phyloP scores from a whole-genome alignment of 2,888 invertebrate genomes.

The Lydus trimaculatus region DNA sequence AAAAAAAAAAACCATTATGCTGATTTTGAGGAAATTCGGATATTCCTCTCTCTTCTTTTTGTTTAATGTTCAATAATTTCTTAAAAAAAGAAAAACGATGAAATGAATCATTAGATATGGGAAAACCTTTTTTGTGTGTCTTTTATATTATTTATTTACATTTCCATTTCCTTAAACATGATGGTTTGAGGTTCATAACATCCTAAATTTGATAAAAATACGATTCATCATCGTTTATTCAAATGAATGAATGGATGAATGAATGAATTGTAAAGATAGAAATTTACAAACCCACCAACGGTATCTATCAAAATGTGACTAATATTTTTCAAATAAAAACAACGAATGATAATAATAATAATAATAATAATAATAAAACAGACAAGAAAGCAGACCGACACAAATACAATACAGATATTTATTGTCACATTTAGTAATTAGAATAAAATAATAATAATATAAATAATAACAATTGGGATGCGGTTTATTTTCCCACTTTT shows the following conservation, averaged over 20 bases:
- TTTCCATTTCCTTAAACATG: not conserved
- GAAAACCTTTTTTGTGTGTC: not conserved
- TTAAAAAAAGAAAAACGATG: not conserved
- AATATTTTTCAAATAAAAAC: not conserved
- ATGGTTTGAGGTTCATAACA: slow-evolving; percentile 3
- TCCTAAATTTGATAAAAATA: not conserved
- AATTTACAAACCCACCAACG: not conserved
- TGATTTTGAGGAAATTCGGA: not conserved
- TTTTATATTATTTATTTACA: not conserved
- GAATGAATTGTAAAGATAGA: not conserved
- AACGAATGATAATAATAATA: not conserved
- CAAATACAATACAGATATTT: not conserved
- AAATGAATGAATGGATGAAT: not conserved
- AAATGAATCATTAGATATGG: not conserved
- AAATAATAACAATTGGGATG: slow-evolving; percentile 2
- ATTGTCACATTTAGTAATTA: not conserved
- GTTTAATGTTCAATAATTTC: not conserved
- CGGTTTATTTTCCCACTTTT: not conserved
- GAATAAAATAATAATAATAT: not conserved
- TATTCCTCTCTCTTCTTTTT: no score
- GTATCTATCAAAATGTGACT: slow-evolving; percentile 4
- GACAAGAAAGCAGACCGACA: not conserved
- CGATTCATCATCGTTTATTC: not conserved
- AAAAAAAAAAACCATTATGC: not conserved
- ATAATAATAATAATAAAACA: no score